Evolutionary conservation across 1,140 invertebrate genomes (phyloP), one percentile per base, ranked within the genome.

Genomic region (Telenomus remus): DNA sequence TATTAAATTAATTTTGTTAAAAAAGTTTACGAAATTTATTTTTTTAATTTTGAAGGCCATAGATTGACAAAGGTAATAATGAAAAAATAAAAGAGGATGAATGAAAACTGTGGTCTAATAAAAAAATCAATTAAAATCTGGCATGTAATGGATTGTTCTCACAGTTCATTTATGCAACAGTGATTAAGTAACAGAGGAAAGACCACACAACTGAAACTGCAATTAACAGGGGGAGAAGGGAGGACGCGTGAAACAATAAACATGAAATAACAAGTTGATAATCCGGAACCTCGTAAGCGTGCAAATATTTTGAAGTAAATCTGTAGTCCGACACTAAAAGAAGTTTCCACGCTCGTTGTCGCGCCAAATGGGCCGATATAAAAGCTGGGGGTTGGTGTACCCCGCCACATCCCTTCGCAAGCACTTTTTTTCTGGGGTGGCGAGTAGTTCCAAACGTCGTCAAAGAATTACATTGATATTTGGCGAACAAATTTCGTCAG

Each of bases 341-440:
- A 88, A 87, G 70, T 88, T 87, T 86, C 81, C 80, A 82, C 82
- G 86, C 85, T 87, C 86, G 86, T 88, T 87, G 86, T 86, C 84
- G 84, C 85, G 85, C 83, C 86, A 88, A 88, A 88, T 88, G 86
- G 86, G 84, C 83, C 85, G 86, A 85, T 84, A 87, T 88, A 87
- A 88, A 86, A 87, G 82, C 78, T 63, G 80, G 75, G 80, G 78
- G 77, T 78, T 53, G 69, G 55, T 70, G 63, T 27, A 27, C 46
- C 68, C 69, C 59, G 50, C 12, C 66, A 51, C 63, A 72, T 61
- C 72, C 53, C 66, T 57, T 43, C 33, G 43, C 15, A 51, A 64
- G 50, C 42, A 16, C 50, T 14, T 60, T 13, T 69, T 69, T 54
- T 69, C 73, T 69, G 46, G 73, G 68, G 73, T 79, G 59, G 59